Evolutionary conservation across 64 coral and sea anemone genomes (phyloP).

Genomic region (Platygyra sinensis): DNA sequence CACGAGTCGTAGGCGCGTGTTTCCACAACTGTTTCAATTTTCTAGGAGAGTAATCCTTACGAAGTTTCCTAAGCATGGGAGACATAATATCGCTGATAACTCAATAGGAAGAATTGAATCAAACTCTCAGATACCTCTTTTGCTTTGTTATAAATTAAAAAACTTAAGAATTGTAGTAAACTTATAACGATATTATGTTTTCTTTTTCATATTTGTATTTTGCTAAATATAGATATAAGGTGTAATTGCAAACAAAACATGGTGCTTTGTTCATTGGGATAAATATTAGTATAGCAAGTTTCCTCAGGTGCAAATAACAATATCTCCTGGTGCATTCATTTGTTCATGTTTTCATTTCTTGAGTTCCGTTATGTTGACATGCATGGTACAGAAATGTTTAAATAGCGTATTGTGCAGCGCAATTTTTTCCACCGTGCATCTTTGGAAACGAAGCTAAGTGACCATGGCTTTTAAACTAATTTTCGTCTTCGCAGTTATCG

Average conservation of each 20-base stretch:
- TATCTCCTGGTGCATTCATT: no score
- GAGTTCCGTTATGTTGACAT: no score
- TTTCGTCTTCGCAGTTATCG: neutral
- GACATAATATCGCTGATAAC: no score
- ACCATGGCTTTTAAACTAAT: conserved; percentile 5
- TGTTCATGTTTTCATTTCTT: neutral
- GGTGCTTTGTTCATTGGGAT: neutral
- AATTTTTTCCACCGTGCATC: neutral
- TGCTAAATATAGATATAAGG: neutral
- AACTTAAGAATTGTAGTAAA: no score
- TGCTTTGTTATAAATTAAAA: no score
- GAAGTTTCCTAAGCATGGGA: no score
- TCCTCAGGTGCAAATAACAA: neutral
- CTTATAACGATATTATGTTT: neutral
- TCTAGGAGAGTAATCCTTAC: no score
- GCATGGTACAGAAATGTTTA: neutral
- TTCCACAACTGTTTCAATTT: no score
- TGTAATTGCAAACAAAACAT: neutral
- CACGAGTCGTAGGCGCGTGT: no score
- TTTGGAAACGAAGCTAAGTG: neutral
- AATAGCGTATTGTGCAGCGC: neutral
- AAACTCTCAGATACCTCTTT: no score
- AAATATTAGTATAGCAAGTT: neutral
- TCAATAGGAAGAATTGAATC: no score
- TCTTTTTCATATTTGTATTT: neutral